Evolutionary conservation across 92 coral and sea anemone species (phyloP).

Genomic region (Epizoanthus illoricatus): DNA sequence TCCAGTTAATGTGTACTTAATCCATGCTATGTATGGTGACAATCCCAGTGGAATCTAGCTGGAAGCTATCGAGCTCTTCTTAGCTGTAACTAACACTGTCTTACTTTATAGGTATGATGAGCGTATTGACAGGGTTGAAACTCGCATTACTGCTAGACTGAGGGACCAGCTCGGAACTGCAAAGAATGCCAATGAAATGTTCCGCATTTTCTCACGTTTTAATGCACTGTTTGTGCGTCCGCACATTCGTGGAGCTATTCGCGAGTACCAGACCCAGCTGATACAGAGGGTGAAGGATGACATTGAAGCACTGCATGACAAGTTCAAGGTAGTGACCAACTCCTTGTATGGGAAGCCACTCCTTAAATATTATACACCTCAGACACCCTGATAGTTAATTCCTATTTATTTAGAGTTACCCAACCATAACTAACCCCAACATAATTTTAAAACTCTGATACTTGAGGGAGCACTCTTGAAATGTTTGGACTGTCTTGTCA

Average conservation of each 20-base stretch:
- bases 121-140: slow-evolving; percentile 96
- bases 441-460: too few species aligned
- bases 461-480: too few species aligned
- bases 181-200: slow-evolving; percentile 98
- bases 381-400: neutral
- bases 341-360: neutral
- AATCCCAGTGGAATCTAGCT: too few species aligned
- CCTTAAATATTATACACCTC: neutral
- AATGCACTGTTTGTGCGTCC: slow-evolving; percentile 98
- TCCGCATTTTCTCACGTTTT: slow-evolving; percentile 95
- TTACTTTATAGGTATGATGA: slow-evolving; percentile 81
- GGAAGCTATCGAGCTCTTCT: too few species aligned
- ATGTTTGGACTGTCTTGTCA: too few species aligned
- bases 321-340: slow-evolving; percentile 76
- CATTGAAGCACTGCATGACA: slow-evolving; percentile 94
- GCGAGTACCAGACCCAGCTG: slow-evolving; percentile 98
- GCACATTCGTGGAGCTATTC: slow-evolving; percentile 97
- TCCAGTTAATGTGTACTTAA: too few species aligned
- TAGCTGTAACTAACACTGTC: too few species aligned
- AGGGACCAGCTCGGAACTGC: slow-evolving; percentile 98
- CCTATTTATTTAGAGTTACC: too few species aligned
- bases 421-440: too few species aligned
- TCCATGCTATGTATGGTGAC: too few species aligned
- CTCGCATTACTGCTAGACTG: slow-evolving; percentile 93
- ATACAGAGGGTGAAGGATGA: slow-evolving; percentile 98